Conservation (phyloP, 2,888 invertebrate genomes). For the Spialia ferax region DNA sequence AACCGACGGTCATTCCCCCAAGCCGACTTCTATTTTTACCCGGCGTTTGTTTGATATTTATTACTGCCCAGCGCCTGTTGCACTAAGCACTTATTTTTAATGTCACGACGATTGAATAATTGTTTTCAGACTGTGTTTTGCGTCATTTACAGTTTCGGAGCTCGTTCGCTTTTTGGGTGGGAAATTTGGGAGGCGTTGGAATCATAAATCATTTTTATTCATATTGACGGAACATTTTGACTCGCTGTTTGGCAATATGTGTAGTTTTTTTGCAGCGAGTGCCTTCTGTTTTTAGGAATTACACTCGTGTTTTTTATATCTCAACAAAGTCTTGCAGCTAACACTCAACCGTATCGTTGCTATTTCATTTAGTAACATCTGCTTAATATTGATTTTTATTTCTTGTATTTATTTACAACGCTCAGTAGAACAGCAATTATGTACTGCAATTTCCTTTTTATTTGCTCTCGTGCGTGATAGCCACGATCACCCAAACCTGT, state of each 20-base stretch:
- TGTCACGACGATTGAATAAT: conserved; percentile 65
- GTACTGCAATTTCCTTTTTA: conserved; percentile 1
- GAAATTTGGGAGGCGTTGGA: conserved; percentile 3
- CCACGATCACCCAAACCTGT: conserved; percentile 36
- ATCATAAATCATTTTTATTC: background rate
- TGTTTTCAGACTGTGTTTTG: conserved; percentile 51
- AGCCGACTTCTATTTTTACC: conserved; percentile 78
- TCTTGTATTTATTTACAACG: background rate
- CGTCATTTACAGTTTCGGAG: conserved; percentile 27
- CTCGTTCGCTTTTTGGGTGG: conserved; percentile 1
- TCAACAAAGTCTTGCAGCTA: background rate
- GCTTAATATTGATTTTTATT: background rate
- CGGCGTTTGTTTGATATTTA: conserved; percentile 79
- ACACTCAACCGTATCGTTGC: background rate
- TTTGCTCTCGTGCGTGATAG: conserved; percentile 8
- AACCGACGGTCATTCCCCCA: conserved; percentile 81
- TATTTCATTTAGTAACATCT: background rate
- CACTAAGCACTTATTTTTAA: conserved; percentile 58
- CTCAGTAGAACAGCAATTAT: background rate
- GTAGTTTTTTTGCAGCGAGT: background rate
- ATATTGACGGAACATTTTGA: background rate
- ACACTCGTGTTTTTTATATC: background rate
- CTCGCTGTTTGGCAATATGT: background rate
- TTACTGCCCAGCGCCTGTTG: conserved; percentile 59
- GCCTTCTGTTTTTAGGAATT: background rate